These are phyloP conservation scores for Matsumyia berberina DNA, from an alignment of 2,888 invertebrate species.

Conservation along the genomic window DNA sequence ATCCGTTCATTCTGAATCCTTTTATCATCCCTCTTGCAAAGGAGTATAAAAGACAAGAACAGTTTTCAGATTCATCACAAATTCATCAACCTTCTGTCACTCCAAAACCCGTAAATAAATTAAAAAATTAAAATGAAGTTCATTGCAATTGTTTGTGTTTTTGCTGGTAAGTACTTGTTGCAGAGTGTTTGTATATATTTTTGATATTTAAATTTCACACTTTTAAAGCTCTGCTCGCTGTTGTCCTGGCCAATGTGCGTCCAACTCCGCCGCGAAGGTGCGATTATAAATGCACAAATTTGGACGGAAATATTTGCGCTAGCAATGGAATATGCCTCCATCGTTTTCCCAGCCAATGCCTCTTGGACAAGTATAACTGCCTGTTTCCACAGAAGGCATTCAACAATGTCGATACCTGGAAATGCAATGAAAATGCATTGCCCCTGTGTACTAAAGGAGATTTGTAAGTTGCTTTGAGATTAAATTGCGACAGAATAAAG, in stretches of 20 bases:
- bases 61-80: background rate
- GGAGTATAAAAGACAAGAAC: background rate
- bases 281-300: slow-evolving; percentile 78
- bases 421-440: slow-evolving; percentile 39
- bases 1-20: background rate
- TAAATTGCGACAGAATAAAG: background rate
- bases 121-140: background rate
- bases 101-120: background rate
- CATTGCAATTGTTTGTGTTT: background rate
- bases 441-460: slow-evolving; percentile 11
- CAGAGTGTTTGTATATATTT: background rate
- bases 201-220: background rate
- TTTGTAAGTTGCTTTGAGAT: slow-evolving; percentile 7
- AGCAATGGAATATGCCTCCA: slow-evolving; percentile 80
- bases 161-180: background rate
- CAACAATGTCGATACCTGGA: slow-evolving; percentile 12
- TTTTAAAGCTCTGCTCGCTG: slow-evolving; percentile 30
- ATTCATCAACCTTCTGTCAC: background rate
- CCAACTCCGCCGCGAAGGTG: slow-evolving; percentile 69
- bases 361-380: slow-evolving; percentile 80
- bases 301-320: slow-evolving; percentile 78
- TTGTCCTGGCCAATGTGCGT: slow-evolving; percentile 20
- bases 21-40: background rate
- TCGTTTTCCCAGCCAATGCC: slow-evolving; percentile 78
- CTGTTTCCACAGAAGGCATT: slow-evolving; percentile 77